A percentile compares a stretch with the other conserved stretches of the same genome.
Conservation (phyloP, 2,797 vertebrate genomes). For the Balearica regulorum region DNA sequence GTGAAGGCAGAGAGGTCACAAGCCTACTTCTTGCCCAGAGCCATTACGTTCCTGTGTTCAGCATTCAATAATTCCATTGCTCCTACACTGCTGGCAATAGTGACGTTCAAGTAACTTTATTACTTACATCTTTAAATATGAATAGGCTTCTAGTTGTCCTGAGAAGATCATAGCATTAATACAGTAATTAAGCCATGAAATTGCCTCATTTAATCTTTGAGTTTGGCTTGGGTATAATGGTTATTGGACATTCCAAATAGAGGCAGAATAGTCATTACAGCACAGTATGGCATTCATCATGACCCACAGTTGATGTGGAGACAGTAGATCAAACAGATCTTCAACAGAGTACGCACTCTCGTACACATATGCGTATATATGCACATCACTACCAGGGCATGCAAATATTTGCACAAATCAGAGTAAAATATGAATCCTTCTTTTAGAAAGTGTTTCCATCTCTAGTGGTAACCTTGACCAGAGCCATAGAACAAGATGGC, state of each 20-base stretch:
- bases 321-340: background rate
- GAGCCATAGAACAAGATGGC: background rate
- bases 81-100: background rate
- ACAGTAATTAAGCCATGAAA: background rate
- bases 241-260: background rate
- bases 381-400: background rate
- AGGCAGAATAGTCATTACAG: background rate
- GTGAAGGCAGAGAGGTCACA: background rate
- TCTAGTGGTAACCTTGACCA: background rate
- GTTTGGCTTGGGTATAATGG: background rate
- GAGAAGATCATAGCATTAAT: background rate
- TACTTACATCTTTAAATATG: background rate
- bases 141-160: background rate
- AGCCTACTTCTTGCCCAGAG: background rate
- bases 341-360: background rate
- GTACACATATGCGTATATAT: rapidly evolving
- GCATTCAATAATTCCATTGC: background rate
- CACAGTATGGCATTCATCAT: background rate
- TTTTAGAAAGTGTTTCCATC: background rate
- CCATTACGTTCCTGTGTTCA: background rate
- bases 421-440: background rate
- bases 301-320: background rate
- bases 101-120: background rate
- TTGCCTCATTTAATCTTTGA: background rate
- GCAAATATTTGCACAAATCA: background rate